A percentile compares a stretch with the other conserved stretches of the same genome.
Conservation (phyloP, 2,888 invertebrate species). For the Linnaemya vulpina region DNA sequence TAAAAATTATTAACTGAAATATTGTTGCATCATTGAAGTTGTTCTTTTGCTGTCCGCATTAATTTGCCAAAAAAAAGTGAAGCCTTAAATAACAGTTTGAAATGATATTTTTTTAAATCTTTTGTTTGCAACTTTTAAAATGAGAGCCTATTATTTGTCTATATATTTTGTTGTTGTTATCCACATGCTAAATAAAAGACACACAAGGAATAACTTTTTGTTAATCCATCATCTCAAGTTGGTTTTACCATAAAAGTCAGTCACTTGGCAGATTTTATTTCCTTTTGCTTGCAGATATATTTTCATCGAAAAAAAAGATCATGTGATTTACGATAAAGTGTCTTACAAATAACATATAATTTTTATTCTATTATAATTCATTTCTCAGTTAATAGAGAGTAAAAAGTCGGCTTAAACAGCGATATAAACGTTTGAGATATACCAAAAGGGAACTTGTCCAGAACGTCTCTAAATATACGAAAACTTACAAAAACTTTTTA, state of each 20-base stretch:
- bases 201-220: slow-evolving; percentile 6
- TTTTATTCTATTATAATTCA: too few species aligned
- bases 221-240: slow-evolving; percentile 17
- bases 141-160: background rate
- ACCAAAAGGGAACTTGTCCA: too few species aligned
- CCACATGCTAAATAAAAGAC: background rate
- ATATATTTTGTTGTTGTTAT: background rate
- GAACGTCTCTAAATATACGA: too few species aligned
- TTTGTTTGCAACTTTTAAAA: background rate
- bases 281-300: background rate
- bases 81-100: background rate
- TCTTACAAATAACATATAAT: background rate
- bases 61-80: background rate
- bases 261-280: slow-evolving; percentile 13
- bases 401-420: too few species aligned
- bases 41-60: background rate
- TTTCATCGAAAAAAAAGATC: slow-evolving; percentile 40
- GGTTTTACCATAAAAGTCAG: slow-evolving; percentile 22
- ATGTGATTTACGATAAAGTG: slow-evolving; percentile 26
- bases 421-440: too few species aligned
- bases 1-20: background rate
- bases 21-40: background rate
- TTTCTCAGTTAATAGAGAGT: too few species aligned
- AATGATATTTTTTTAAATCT: background rate
- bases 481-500: too few species aligned